Conservation (phyloP, 2,113 vertebrate species). For the Mystacornis crossleyi region DNA sequence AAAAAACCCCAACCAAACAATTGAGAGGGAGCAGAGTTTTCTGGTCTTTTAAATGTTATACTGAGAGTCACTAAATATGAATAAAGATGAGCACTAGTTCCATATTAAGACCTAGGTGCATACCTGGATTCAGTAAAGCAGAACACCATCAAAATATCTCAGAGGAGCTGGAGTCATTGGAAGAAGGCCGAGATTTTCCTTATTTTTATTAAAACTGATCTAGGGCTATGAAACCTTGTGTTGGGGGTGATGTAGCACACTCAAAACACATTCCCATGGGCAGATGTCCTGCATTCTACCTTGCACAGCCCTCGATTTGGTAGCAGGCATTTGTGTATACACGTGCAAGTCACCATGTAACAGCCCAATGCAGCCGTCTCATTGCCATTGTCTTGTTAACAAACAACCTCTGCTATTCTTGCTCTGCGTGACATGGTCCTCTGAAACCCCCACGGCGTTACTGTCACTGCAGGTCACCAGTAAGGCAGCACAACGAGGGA, state of each 20-base stretch:
- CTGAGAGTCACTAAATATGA: background rate
- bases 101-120: background rate
- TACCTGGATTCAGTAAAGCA: background rate
- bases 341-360: background rate
- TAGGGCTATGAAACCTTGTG: background rate
- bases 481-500: background rate
- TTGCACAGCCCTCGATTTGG: rapidly evolving
- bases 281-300: background rate
- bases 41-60: background rate
- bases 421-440: rapidly evolving
- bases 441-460: rapidly evolving
- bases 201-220: background rate
- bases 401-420: background rate
- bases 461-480: background rate
- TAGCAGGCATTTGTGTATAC: background rate
- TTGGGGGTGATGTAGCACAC: background rate
- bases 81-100: background rate
- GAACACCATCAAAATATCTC: background rate
- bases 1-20: background rate
- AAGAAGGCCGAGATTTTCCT: background rate
- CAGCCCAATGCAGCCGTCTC: background rate
- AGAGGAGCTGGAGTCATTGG: background rate
- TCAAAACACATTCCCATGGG: background rate
- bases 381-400: background rate
- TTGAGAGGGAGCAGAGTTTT: background rate